These are phyloP conservation scores for Nibea coibor DNA, from an alignment of 2,113 vertebrate genomes.

Conservation along the genomic window DNA sequence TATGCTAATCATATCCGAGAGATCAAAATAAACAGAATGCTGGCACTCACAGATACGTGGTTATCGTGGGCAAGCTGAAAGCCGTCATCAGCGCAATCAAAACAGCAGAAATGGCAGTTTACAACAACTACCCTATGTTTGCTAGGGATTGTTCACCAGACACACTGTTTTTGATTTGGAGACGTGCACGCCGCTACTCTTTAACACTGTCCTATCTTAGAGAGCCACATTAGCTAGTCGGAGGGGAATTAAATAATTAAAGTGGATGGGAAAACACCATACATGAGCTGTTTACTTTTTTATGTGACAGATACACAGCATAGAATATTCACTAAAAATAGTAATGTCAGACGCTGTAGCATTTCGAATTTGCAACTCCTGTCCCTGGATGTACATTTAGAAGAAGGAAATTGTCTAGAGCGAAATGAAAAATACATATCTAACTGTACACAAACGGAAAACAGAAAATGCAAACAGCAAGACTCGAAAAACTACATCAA, in stretches of 20 bases:
- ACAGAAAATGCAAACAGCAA: background rate
- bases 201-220: background rate
- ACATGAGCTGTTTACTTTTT: constrained; percentile 34
- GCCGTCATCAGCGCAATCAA: no score
- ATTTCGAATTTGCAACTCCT: constrained; percentile 6
- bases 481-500: background rate
- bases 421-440: constrained; percentile 14
- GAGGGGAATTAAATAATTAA: constrained; percentile 57
- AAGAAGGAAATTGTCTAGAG: background rate
- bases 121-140: no score
- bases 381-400: background rate
- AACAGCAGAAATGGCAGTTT: no score
- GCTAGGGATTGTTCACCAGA: no score
- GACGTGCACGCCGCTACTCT: no score
- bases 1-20: no score
- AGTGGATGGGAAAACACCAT: constrained; percentile 31
- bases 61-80: no score
- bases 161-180: no score
- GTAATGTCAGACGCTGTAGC: background rate
- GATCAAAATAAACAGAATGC: no score
- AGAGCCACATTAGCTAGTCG: constrained; percentile 38
- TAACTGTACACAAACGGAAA: background rate
- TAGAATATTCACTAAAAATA: constrained; percentile 9
- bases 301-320: constrained; percentile 27
- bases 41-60: no score